Evolutionary conservation across 2,888 invertebrate genomes (phyloP).

Genomic region (Cremastobaeus sp.): DNA sequence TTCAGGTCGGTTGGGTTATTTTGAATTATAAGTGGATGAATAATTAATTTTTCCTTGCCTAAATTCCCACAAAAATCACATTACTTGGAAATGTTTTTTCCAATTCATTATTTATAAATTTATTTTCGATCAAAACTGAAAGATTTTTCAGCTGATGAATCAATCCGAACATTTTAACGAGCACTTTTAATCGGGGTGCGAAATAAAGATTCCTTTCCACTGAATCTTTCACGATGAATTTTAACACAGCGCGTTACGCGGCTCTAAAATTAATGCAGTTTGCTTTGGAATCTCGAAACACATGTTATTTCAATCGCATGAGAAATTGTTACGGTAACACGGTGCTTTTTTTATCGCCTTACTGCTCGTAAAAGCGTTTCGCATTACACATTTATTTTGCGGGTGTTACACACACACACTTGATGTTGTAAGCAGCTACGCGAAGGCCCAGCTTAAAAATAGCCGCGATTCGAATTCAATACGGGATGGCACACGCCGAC

Average conservation of each 20-base stretch:
- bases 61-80: no score
- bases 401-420: slow-evolving; percentile 15
- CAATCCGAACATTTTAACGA: background rate
- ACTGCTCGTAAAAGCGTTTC: slow-evolving; percentile 55
- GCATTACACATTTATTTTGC: slow-evolving; percentile 54
- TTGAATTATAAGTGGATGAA: no score
- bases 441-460: slow-evolving; percentile 44
- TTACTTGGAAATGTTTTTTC: no score
- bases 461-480: slow-evolving; percentile 50
- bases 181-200: slow-evolving; percentile 7
- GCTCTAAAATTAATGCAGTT: slow-evolving; percentile 52
- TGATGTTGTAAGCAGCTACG: slow-evolving; percentile 35
- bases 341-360: slow-evolving; percentile 50
- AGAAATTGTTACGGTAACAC: slow-evolving; percentile 54
- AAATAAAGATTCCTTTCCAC: background rate
- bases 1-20: no score
- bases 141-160: no score
- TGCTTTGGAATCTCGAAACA: slow-evolving; percentile 51
- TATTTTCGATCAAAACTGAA: no score
- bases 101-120: no score
- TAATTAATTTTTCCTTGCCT: no score
- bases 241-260: slow-evolving; percentile 45
- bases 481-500: slow-evolving; percentile 50
- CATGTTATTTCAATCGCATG: slow-evolving; percentile 54
- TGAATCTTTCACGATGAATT: slow-evolving; percentile 37